Conservation (phyloP, 2,113 vertebrate genomes). For the Calonectris borealis region DNA sequence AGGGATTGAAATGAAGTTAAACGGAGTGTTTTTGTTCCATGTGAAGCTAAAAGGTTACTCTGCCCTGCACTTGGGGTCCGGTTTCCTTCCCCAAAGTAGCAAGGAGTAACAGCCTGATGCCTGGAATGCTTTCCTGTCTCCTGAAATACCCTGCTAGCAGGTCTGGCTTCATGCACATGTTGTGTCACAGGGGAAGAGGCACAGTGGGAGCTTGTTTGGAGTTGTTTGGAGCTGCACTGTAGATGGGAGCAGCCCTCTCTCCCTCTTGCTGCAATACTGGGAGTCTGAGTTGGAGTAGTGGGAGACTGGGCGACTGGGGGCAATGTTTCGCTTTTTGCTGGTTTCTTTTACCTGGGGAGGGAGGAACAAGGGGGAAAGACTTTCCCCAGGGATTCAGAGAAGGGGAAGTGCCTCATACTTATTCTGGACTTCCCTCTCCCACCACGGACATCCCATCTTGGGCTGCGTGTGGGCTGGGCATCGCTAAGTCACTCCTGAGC, state of each 20-base stretch:
- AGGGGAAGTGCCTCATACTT: neutral
- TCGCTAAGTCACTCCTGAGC: neutral
- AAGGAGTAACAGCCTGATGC: neutral
- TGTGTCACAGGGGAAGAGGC: neutral
- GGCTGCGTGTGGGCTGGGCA: neutral
- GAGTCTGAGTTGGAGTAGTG: neutral
- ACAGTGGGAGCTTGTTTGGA: neutral
- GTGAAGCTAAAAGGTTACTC: neutral
- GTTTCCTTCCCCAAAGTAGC: neutral
- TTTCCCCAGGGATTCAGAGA: neutral
- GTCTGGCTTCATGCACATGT: fast-evolving
- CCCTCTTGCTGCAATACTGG: neutral
- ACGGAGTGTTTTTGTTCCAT: neutral
- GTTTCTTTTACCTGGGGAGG: neutral
- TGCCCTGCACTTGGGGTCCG: neutral
- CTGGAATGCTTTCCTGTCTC: neutral
- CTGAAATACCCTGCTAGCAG: neutral
- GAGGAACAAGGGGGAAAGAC: neutral
- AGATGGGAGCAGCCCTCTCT: neutral
- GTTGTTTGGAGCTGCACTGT: neutral
- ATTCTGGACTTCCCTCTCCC: neutral
- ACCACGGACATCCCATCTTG: neutral
- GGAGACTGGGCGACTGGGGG: fast-evolving
- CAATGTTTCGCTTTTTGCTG: neutral
- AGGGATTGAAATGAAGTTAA: neutral